Base-by-base conservation (phyloP, 2,113 vertebrate species). In the Hirundichthys speculiger region DNA sequence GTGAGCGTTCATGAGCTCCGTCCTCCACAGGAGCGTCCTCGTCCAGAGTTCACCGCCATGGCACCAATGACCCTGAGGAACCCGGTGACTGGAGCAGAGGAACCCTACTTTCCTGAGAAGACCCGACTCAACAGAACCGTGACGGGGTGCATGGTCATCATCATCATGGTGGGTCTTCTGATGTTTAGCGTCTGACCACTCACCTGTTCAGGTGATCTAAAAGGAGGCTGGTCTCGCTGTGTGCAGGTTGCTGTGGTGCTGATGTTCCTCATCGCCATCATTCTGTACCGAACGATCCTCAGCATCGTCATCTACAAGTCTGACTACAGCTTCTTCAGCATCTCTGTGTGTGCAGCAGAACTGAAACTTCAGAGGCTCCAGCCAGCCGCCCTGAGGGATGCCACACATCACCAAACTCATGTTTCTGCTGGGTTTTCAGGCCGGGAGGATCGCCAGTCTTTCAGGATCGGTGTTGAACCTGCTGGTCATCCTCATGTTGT, bases 241-340 rank as follows among this genome's bases (percentile, higher is more conserved):
- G 3, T 42, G 52, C 84, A 91, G 90, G 48, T 90, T 0, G 0
- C 20, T 0, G 77, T 93, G 55, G 92, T 94, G 56, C 76, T 93
- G 82, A 92, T 94, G 24, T 94, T 94, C 60, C 85, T 94, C 74
- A 91, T 94, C 4, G 92, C 89, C 4, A 88, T 95, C 66, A 94
- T 95, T 48, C 72, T 93, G 64, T 94, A 94, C 43, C 84, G 86
- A 0, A 90, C 87, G 39, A 93, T 94, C 39, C 51, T 94, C 69
- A 90, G 90, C 9, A 80, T 91, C 54, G 62, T 93, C 83, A 92
- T 94, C 86, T 90, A 90, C 82, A 89, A 89, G 63, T 88, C 88
- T 0, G 18, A 63, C 3, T 68, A 82, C 19, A 64, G 47, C 51
- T 60, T 92, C 60, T 53, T 92, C 13, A 85, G 80, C 0, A 61